Evolutionary conservation across 2,797 vertebrate species (phyloP).

Genomic region (Gymnothorax reevesii): DNA sequence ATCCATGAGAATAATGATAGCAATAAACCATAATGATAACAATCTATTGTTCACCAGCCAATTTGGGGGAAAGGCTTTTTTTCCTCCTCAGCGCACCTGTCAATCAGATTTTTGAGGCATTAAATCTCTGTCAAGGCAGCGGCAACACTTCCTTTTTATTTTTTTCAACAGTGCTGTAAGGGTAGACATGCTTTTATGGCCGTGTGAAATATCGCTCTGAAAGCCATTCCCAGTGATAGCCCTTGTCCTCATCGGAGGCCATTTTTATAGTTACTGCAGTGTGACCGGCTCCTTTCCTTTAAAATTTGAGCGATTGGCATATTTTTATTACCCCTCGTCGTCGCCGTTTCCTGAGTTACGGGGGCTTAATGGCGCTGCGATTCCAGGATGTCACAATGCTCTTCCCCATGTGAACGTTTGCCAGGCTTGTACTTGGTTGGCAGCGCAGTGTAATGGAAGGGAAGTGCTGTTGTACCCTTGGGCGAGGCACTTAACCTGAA

Average conservation of each 20-base stretch:
- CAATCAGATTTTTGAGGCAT: background rate
- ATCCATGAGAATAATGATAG: conserved; percentile 8
- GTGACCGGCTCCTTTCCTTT: background rate
- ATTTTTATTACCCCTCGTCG: background rate
- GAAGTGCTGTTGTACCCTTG: background rate
- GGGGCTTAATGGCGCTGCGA: background rate
- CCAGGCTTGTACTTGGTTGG: background rate
- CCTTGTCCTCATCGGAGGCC: background rate
- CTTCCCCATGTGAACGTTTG: background rate
- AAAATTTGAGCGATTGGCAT: background rate
- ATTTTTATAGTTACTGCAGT: background rate
- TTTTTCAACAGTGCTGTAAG: background rate
- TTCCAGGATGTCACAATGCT: background rate
- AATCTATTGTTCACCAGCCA: background rate
- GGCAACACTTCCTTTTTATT: background rate
- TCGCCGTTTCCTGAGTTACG: background rate
- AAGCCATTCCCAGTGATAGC: background rate
- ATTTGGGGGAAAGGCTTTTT: background rate
- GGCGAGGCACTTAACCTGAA: background rate
- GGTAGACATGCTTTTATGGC: background rate
- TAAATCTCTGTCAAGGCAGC: background rate
- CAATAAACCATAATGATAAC: conserved; percentile 20
- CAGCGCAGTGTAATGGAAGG: conserved; percentile 51
- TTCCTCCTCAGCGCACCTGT: conserved; percentile 1
- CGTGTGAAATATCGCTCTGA: background rate